Conservation (phyloP, 2,797 vertebrate genomes). For the Gobio occitaniae region DNA sequence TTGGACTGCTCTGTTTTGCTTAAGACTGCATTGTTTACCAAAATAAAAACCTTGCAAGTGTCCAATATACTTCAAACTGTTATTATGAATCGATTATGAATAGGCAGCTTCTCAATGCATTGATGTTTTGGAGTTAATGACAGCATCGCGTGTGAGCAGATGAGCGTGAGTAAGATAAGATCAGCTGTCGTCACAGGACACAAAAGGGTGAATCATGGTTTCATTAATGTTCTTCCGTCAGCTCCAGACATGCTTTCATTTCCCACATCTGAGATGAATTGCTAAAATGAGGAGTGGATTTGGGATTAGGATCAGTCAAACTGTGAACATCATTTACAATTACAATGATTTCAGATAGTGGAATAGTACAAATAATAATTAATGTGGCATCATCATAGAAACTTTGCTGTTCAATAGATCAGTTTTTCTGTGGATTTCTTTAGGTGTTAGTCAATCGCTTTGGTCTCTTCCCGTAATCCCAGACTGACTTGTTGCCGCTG, state of each 20-base stretch:
- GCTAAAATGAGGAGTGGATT: conserved; percentile 72
- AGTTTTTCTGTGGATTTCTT: not conserved
- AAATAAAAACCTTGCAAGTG: not conserved
- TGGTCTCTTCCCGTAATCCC: not conserved
- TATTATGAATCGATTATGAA: not conserved
- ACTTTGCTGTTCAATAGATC: not conserved
- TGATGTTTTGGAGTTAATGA: conserved; percentile 1
- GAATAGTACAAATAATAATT: not conserved
- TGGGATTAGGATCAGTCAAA: conserved; percentile 45
- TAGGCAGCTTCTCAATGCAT: not conserved
- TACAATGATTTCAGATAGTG: not conserved
- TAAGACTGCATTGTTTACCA: not conserved
- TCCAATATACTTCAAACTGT: not conserved
- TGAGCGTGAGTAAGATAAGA: conserved; percentile 76
- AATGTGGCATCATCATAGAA: not conserved
- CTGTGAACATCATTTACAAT: not conserved
- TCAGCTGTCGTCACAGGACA: conserved; percentile 74
- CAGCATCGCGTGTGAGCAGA: conserved; percentile 76
- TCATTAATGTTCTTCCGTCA: conserved; percentile 79
- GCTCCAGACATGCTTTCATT: conserved; percentile 79
- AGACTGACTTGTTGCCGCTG: not conserved
- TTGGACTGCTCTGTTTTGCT: not conserved
- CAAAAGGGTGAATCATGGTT: conserved; percentile 77
- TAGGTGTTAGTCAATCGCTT: not conserved
- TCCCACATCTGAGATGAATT: conserved; percentile 68